Base-by-base conservation (phyloP, 2,888 invertebrate species). In the Liodrosophila aerea region DNA sequence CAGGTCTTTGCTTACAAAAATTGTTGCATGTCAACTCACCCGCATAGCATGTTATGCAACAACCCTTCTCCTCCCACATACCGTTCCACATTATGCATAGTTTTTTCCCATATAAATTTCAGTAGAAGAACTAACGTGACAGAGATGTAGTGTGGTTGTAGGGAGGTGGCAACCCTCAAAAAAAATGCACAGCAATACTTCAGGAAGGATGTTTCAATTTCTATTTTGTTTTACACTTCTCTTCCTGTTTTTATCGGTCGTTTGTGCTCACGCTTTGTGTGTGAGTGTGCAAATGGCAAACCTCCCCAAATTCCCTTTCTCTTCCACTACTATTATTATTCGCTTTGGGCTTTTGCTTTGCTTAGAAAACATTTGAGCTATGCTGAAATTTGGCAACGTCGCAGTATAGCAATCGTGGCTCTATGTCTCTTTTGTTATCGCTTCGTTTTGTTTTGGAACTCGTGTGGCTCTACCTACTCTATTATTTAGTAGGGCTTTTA, bases 181-280 rank as follows among this genome's bases (percentile, higher is more conserved):
- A 22, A 22, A 22, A 22, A 22, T 22, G 22, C 22, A 22, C 2
- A 22, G 22, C 22, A 22, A 2, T 4, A 22, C 22, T n/a, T 16
- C 40, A 77, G 86, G 78, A 86, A 86, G 85, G 85, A 85, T 82
- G 85, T 86, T 86, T 86, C 85, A 85, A 86, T 86, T 85, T 85
- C 71, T 85, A 85, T 83, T 86, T 82, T 73, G 73, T 73, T 86
- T 75, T 71, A 84, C 72, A 68, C 53, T 64, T 52, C 78, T 82
- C 64, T 72, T 82, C 70, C 75, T 62, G 75, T 76, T 78, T 83
- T 78, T 78, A 82, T 78, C 80, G 83, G 39, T 76, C 73, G 69
- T 69, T 76, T 67, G 67, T 37, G 27, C 22, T 34, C 30, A 41
- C 41, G 7, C 13, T 29, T 2, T 11, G 13, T 37, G 16, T 39